These are phyloP conservation scores for Bibio marci DNA, from an alignment of 2,888 invertebrate genomes.

Conservation along the genomic window DNA sequence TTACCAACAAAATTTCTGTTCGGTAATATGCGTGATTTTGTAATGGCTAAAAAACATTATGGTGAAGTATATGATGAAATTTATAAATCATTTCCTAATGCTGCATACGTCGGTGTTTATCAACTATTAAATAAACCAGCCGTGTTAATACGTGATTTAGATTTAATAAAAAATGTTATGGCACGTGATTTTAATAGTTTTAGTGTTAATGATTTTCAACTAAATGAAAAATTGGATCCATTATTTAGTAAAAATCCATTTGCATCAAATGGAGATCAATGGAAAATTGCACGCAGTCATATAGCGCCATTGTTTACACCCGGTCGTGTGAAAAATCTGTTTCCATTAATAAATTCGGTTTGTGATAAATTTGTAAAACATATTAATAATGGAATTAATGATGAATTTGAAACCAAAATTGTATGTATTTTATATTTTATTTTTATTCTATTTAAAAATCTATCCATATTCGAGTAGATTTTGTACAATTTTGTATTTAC, in stretches of 20 bases:
- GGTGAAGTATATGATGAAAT: too few species aligned
- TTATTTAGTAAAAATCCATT: slow-evolving; percentile 26
- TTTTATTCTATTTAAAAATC: too few species aligned
- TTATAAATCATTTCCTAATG: slow-evolving; percentile 9
- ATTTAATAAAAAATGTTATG: slow-evolving; percentile 18
- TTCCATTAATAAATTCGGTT: neutral
- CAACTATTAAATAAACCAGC: slow-evolving; percentile 14
- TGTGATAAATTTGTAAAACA: neutral
- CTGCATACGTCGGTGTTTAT: slow-evolving; percentile 21
- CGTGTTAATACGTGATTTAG: slow-evolving; percentile 20
- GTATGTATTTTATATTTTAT: too few species aligned
- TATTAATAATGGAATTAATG: too few species aligned
- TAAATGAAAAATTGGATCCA: slow-evolving; percentile 24
- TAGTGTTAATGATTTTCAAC: slow-evolving; percentile 21
- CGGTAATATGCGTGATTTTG: slow-evolving; percentile 5
- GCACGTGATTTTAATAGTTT: slow-evolving; percentile 22
- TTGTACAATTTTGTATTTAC: too few species aligned
- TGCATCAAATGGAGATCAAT: slow-evolving; percentile 21
- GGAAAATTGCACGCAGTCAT: slow-evolving; percentile 24
- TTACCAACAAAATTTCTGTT: slow-evolving; percentile 10
- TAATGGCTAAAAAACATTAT: slow-evolving; percentile 13
- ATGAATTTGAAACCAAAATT: too few species aligned
- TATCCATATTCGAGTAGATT: too few species aligned
- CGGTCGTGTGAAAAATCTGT: slow-evolving; percentile 20
- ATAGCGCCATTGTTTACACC: slow-evolving; percentile 29